phyloP scores from a whole-genome alignment of 2,113 vertebrate species.

The Hiodon tergisus region DNA sequence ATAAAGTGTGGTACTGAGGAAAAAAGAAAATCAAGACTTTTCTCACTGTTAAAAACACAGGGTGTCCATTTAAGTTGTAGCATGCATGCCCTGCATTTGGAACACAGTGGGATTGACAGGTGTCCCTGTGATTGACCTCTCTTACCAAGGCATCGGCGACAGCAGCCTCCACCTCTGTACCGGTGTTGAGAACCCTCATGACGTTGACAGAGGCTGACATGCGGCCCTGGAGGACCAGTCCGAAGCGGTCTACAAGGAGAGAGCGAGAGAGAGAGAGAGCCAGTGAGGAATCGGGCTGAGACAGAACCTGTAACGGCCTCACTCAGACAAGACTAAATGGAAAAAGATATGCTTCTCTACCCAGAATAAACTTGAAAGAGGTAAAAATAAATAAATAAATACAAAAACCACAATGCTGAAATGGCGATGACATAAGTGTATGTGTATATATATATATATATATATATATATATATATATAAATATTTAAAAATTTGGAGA shows the following conservation, averaged over 20 bases:
- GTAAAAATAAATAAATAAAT: neutral
- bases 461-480: neutral
- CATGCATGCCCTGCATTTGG: too few relatives aligned
- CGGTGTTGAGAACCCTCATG: conserved; percentile 91
- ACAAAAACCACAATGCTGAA: too few relatives aligned
- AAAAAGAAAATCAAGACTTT: too few relatives aligned
- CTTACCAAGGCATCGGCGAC: conserved; percentile 96
- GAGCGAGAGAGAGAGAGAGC: conserved; percentile 17
- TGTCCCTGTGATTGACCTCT: neutral
- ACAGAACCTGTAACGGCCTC: neutral
- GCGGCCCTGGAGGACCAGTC: conserved; percentile 85
- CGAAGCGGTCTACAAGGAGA: conserved; percentile 82
- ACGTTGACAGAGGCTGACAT: conserved; percentile 88
- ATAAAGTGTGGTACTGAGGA: too few relatives aligned
- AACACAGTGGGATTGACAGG: too few relatives aligned
- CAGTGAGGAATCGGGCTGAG: conserved; percentile 14
- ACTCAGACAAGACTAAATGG: too few relatives aligned
- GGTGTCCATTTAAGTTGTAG: too few relatives aligned
- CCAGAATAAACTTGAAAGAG: neutral
- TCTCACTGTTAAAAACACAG: too few relatives aligned
- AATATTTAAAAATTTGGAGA: neutral
- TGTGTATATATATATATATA: neutral
- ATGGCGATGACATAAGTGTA: too few relatives aligned
- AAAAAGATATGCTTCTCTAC: neutral
- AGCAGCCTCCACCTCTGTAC: conserved; percentile 93